Evolutionary conservation across 2,113 vertebrate genomes (phyloP).

Genomic region (Carlito syrichta): DNA sequence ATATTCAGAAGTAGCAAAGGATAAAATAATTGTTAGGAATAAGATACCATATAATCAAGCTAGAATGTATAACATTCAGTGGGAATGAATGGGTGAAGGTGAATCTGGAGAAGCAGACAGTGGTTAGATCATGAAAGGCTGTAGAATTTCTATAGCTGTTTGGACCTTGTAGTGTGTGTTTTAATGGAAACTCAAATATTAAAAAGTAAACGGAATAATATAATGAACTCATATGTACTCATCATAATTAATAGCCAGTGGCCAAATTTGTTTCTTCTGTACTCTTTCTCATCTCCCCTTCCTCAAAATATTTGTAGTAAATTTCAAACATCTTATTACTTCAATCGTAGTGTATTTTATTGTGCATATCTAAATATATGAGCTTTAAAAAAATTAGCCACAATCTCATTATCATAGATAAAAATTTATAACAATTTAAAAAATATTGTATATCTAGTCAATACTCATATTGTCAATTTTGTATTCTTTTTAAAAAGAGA

Average conservation of each 20-base stretch:
- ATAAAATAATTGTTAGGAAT: conserved; percentile 7
- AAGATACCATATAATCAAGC: background rate
- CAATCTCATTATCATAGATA: background rate
- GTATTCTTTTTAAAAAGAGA: background rate
- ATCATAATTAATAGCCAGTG: background rate
- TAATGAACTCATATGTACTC: background rate
- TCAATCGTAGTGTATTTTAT: conserved; percentile 3
- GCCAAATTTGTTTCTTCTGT: background rate
- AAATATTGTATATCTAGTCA: background rate
- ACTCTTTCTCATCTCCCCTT: background rate
- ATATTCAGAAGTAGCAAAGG: background rate
- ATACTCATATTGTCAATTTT: background rate
- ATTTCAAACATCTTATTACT: background rate
- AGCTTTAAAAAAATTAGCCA: conserved; percentile 17
- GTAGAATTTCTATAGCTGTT: too few relatives aligned
- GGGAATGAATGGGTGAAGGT: background rate
- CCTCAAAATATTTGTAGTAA: background rate
- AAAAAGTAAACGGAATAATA: background rate
- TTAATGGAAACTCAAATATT: background rate
- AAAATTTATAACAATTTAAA: background rate
- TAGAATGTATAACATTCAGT: background rate
- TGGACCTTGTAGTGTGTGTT: background rate
- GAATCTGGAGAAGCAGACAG: background rate
- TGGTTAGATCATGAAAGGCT: background rate
- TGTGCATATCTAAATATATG: background rate